These are phyloP conservation scores for Chrysolina oricalcia DNA, from an alignment of 2,888 invertebrate genomes.

Conservation along the genomic window DNA sequence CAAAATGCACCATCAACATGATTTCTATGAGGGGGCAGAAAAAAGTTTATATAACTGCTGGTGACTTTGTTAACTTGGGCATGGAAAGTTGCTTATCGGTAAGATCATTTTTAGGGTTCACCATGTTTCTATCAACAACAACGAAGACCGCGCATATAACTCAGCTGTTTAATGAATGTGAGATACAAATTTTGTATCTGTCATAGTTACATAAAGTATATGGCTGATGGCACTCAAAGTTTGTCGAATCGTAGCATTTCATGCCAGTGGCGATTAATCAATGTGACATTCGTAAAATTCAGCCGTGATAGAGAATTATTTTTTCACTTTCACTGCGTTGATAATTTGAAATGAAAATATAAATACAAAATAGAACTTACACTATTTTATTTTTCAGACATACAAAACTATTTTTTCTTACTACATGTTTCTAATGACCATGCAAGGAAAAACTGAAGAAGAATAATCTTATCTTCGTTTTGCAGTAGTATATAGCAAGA, in stretches of 20 bases:
- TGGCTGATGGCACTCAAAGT: too few relatives aligned
- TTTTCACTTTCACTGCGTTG: too few relatives aligned
- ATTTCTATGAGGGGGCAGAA: background rate
- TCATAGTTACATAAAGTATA: too few relatives aligned
- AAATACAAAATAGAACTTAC: too few relatives aligned
- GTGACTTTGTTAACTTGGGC: slow-evolving; percentile 12
- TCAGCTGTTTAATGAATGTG: too few relatives aligned
- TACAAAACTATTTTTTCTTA: slow-evolving; percentile 18
- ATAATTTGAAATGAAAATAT: too few relatives aligned
- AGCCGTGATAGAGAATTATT: too few relatives aligned
- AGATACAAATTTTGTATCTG: too few relatives aligned
- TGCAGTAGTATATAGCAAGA: background rate
- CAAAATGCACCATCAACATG: slow-evolving; percentile 17
- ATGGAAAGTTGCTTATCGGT: slow-evolving; percentile 23
- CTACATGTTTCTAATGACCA: slow-evolving; percentile 19
- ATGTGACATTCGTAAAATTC: too few relatives aligned
- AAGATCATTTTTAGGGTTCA: background rate
- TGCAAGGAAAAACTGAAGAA: background rate
- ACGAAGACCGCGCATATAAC: too few relatives aligned
- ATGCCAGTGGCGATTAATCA: too few relatives aligned
- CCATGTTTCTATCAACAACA: background rate
- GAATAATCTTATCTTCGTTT: background rate
- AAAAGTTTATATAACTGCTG: slow-evolving; percentile 15
- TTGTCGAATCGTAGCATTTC: too few relatives aligned
- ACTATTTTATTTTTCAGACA: slow-evolving; percentile 11